phyloP scores from a whole-genome alignment of 1,140 invertebrate species.

The Microplitis demolitor region DNA sequence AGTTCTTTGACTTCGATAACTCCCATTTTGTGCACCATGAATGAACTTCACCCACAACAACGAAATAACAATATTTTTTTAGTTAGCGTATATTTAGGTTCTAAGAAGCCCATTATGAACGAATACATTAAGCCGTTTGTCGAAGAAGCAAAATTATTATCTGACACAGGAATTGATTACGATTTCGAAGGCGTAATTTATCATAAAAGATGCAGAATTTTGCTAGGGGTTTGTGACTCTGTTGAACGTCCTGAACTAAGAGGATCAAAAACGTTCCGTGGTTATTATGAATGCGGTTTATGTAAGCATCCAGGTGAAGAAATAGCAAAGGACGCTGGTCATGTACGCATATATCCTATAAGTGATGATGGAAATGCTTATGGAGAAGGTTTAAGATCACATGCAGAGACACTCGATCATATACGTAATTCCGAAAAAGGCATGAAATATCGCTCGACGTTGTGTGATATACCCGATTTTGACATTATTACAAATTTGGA shows the following conservation, averaged over 20 bases:
- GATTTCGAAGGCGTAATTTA: constrained; percentile 1
- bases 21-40: constrained; percentile 31
- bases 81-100: constrained; percentile 32
- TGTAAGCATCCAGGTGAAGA: constrained; percentile 36
- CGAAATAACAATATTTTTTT: constrained; percentile 22
- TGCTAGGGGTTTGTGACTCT: constrained; percentile 34
- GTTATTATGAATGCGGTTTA: constrained; percentile 39
- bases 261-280: constrained; percentile 36
- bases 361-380: constrained; percentile 22
- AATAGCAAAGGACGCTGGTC: constrained; percentile 28
- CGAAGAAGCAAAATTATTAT: constrained; percentile 19
- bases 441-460: neutral
- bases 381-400: constrained; percentile 30
- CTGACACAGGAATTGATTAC: constrained; percentile 29
- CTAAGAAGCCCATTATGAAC: constrained; percentile 34
- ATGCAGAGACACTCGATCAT: constrained; percentile 20
- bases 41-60: constrained; percentile 14
- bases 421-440: neutral
- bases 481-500: constrained; percentile 34
- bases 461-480: constrained; percentile 29
- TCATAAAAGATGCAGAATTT: constrained; percentile 32
- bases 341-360: constrained; percentile 30
- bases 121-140: constrained; percentile 36
- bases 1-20: constrained; percentile 22
- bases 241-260: constrained; percentile 31